Evolutionary conservation across 2,797 vertebrate species (phyloP).

Genomic region (Taeniopygia guttata): DNA sequence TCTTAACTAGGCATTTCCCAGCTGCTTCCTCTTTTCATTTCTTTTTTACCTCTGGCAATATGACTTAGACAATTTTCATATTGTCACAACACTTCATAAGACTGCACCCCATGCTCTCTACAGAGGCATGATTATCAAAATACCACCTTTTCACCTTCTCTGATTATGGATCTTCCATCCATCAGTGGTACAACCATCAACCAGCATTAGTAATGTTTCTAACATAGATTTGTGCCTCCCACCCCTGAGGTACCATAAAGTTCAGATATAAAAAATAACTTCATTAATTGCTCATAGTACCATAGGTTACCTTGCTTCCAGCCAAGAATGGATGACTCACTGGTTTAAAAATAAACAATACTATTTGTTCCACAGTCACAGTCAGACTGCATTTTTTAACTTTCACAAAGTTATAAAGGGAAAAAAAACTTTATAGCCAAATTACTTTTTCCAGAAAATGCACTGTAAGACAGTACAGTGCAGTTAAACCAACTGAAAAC

Average conservation of each 20-base stretch:
- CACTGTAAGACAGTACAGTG: not conserved
- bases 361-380: not conserved
- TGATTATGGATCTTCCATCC: not conserved
- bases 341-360: not conserved
- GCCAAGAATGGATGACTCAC: not conserved
- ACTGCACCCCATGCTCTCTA: not conserved
- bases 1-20: not conserved
- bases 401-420: not conserved
- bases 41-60: not conserved
- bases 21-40: not conserved
- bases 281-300: not conserved
- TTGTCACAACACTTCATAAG: not conserved
- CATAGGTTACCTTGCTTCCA: not conserved
- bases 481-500: not conserved
- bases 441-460: not conserved
- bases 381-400: not conserved
- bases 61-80: not conserved
- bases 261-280: not conserved
- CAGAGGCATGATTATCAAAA: not conserved
- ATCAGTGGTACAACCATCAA: not conserved
- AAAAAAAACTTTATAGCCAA: not conserved
- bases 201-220: not conserved
- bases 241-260: not conserved
- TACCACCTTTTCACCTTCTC: not conserved
- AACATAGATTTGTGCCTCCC: not conserved